Evolutionary conservation across 2,113 vertebrate genomes (phyloP).

Genomic region (Gymnogyps californianus): DNA sequence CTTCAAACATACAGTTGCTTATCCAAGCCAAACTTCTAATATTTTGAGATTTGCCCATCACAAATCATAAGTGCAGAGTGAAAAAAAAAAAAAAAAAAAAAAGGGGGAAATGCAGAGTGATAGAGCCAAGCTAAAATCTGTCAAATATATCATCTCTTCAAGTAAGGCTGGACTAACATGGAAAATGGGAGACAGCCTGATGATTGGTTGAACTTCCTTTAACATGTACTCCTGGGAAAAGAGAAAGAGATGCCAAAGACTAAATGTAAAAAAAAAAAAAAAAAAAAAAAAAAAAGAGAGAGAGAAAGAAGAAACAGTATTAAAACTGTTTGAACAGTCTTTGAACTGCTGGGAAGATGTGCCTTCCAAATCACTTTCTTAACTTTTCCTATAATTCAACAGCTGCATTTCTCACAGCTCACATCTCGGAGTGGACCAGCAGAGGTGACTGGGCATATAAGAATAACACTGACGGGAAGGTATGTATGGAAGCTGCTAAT

Average conservation of each 20-base stretch:
- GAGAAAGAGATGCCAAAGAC: not conserved
- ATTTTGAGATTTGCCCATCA: not conserved
- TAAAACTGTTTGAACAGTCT: not conserved
- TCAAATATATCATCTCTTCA: not conserved
- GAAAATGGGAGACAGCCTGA: not conserved
- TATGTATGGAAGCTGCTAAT: not conserved
- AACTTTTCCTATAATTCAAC: not conserved
- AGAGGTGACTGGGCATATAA: not conserved
- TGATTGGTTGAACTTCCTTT: not conserved
- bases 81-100: not conserved
- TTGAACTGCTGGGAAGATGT: not conserved
- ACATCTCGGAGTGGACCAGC: not conserved
- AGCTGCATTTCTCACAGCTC: not conserved
- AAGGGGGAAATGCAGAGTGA: not conserved
- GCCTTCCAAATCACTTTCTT: not conserved
- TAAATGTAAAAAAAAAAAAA: not conserved
- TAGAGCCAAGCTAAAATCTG: not conserved
- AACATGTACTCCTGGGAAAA: not conserved
- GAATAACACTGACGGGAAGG: not conserved
- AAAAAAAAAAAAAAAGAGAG: fast-evolving
- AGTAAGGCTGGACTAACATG: not conserved
- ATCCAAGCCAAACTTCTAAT: not conserved
- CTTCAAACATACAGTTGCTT: not conserved
- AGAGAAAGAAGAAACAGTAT: not conserved
- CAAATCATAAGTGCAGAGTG: not conserved